Evolutionary conservation across 2,797 vertebrate genomes (phyloP), one percentile per base, ranked within the genome.

Genomic region (Mus caroli): DNA sequence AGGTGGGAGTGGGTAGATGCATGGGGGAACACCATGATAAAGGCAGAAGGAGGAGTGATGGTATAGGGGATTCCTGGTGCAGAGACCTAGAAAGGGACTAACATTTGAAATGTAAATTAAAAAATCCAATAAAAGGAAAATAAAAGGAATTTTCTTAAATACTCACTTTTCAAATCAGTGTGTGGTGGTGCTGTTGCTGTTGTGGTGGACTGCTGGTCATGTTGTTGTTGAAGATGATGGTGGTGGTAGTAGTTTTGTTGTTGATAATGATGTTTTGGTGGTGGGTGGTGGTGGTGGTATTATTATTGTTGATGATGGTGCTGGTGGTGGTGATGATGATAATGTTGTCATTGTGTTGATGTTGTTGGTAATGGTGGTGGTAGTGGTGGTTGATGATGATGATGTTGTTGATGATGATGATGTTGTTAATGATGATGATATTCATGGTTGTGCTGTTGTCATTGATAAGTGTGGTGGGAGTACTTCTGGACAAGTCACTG

Each of bases 131-230:
- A 26, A 60, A 60, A 60, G 58, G 62, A 14, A 64, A 64, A 58
- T 24, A 94, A 95, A 80, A 78, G 71, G 7, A 56, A 88, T 95
- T 95, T 91, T 97, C 69, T 84, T 62, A 64, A 50, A 75, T 67
- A 58, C 73, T 93, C 84, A 14, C 84, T 80, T 88, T 34, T 60
- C 52, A 90, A 82, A 52, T 87, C 31, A 14, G 4, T 12, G 6
- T n/a, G 9, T 73, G 22, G 6, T 26, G 5, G 28, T 71, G 3
- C 4, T 34, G 8, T 14, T 4, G 20, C 17, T 54, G 84, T 2
- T 69, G 20, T 15, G 31, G 62, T 37, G 2, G n/a, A 4, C 22
- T 6, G 34, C 10, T 69, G 46, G 12, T 62, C 26, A 62, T 19
- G 24, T 9, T 60, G 24, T 9, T 60, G 58, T 2, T 54, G 54